Conservation (phyloP, 2,113 vertebrate genomes). For the Sebastes fasciatus region DNA sequence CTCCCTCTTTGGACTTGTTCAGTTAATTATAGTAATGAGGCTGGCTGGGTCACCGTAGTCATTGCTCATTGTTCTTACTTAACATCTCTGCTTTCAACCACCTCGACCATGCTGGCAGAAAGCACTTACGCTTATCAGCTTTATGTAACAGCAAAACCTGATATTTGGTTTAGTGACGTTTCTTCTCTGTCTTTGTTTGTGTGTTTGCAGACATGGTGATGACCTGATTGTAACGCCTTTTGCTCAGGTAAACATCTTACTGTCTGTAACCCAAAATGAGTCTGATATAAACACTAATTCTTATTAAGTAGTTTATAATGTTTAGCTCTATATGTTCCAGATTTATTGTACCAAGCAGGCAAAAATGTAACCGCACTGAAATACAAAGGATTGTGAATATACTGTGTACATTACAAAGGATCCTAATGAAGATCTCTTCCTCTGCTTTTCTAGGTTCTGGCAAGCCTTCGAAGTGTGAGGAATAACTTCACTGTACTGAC, state of each 20-base stretch:
- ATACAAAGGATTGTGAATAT: background rate
- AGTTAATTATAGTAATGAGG: slow-evolving; percentile 30
- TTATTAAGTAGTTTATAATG: background rate
- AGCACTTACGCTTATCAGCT: background rate
- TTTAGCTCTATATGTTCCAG: background rate
- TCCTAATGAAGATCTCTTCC: slow-evolving; percentile 1
- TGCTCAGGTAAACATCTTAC: slow-evolving; percentile 87
- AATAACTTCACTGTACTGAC: slow-evolving; percentile 97
- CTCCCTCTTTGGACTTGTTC: background rate
- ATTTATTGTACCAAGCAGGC: background rate
- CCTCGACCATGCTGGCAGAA: background rate
- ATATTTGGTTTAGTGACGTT: background rate
- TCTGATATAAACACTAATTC: background rate
- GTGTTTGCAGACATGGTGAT: slow-evolving; percentile 90
- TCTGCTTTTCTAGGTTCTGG: slow-evolving; percentile 87
- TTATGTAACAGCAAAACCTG: background rate
- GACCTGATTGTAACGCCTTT: slow-evolving; percentile 99
- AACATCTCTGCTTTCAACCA: background rate
- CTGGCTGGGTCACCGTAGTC: background rate
- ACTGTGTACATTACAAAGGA: background rate
- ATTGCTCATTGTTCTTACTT: background rate
- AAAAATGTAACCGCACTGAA: background rate
- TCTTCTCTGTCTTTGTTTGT: background rate
- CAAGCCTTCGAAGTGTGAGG: slow-evolving; percentile 95
- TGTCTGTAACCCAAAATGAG: background rate